phyloP scores from a whole-genome alignment of 2,113 vertebrate species.

The Lepisosteus oculatus region DNA sequence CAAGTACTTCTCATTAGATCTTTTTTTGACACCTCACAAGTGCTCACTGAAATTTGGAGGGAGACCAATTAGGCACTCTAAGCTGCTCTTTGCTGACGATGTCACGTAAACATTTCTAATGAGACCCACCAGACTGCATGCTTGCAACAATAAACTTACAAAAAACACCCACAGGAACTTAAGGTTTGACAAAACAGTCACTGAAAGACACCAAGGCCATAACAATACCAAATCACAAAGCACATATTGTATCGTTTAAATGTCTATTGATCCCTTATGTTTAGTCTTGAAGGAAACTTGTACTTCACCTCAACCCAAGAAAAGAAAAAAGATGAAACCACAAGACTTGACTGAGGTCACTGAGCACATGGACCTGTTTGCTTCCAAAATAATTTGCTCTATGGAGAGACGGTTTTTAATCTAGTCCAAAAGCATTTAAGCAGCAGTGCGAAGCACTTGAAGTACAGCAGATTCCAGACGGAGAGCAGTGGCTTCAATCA shows the following conservation, averaged over 20 bases:
- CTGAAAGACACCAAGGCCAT: background rate
- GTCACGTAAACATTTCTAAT: too few species aligned
- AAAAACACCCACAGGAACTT: background rate
- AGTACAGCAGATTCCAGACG: slow-evolving; percentile 44
- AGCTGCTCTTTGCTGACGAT: too few species aligned
- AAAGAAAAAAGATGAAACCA: slow-evolving; percentile 59
- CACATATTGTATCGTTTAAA: slow-evolving; percentile 56
- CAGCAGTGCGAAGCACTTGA: slow-evolving; percentile 48
- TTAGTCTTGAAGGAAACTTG: slow-evolving; percentile 55
- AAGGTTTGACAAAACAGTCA: background rate
- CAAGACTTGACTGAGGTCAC: slow-evolving; percentile 58
- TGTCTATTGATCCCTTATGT: slow-evolving; percentile 49
- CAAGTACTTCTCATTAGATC: too few species aligned
- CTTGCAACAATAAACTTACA: background rate
- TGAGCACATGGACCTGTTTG: slow-evolving; percentile 56
- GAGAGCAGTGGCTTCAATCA: slow-evolving; percentile 32
- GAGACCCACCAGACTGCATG: too few species aligned
- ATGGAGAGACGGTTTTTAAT: slow-evolving; percentile 55
- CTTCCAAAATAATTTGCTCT: slow-evolving; percentile 50
- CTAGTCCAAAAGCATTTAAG: slow-evolving; percentile 42
- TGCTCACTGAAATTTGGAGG: too few species aligned
- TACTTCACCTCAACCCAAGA: slow-evolving; percentile 58
- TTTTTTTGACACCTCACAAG: too few species aligned
- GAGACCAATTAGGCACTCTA: too few species aligned
- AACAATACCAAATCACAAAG: slow-evolving; percentile 12